Conservation (phyloP, 2,797 vertebrate species). For the Malacoraja senta region DNA sequence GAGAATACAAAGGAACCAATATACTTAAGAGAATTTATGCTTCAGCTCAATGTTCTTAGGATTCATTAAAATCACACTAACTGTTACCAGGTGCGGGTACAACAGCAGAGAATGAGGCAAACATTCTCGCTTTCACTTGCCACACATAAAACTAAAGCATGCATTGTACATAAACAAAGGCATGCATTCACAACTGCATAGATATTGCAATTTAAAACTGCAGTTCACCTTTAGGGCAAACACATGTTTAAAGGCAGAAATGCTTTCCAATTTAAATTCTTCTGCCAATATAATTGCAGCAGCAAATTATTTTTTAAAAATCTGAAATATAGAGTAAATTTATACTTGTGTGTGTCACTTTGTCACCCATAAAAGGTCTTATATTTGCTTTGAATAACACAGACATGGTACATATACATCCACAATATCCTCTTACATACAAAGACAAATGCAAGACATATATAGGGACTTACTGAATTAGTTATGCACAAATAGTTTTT, state of each 20-base stretch:
- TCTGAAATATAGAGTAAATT: too few species aligned
- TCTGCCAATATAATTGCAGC: too few species aligned
- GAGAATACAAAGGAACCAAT: conserved; percentile 34
- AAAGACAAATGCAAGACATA: neutral
- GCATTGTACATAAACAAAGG: neutral
- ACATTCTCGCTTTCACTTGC: neutral
- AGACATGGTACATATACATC: neutral
- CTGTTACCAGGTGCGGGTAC: conserved; percentile 30
- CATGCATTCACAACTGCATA: neutral
- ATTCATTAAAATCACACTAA: conserved; percentile 37
- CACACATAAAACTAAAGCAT: neutral
- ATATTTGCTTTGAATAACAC: too few species aligned
- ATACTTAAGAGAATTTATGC: conserved; percentile 14
- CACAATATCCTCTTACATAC: neutral
- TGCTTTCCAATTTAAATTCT: too few species aligned
- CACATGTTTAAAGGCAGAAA: too few species aligned
- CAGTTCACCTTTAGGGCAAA: too few species aligned
- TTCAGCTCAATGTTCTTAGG: neutral
- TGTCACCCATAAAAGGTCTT: too few species aligned
- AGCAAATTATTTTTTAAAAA: too few species aligned
- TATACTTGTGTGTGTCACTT: too few species aligned
- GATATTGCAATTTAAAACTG: neutral
- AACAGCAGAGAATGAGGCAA: neutral
- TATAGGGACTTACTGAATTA: neutral
- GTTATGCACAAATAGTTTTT: neutral